Base-by-base conservation (phyloP, 2,888 invertebrate species). In the Watsonalla cultraria region DNA sequence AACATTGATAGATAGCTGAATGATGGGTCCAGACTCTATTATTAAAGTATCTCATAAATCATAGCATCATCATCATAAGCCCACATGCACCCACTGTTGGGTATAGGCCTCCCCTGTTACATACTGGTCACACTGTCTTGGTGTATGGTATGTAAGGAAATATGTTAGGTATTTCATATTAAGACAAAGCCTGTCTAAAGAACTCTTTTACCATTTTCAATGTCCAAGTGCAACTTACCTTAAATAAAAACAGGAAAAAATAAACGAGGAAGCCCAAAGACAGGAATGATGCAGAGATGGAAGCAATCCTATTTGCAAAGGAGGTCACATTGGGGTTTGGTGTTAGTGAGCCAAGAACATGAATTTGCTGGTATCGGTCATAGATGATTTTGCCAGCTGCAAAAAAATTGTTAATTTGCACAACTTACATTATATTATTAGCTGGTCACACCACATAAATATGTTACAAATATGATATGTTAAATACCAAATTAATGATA, bases 181-280 rank as follows among this genome's bases (percentile, higher is more conserved):
- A n/a, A n/a, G n/a, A n/a, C n/a, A n/a, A n/a, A 24, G 24, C 24
- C 24, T 24, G 24, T 24, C 24, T 24, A 24, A 24, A 24, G 24
- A 24, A 24, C 24, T 24, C 24, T 24, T 24, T 24, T 24, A 24
- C n/a, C 24, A 24, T 24, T 24, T 24, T 24, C 4, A 4, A 24
- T 24, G 24, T 4, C 24, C 47, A 37, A 42, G 54, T 54, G 46
- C 11, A 60, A 62, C 82, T 88, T 80, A 90, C 90, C 90, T 90
- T 88, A 69, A 86, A 86, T 60, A 88, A 67, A 71, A 86, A 87
- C 62, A 90, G 71, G 71, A 84, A 79, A 64, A 86, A 76, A 72
- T 88, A 88, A 59, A 82, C 76, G 64, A 95, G 91, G 91, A 95
- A 95, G 82, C 95, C 95, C 89, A 95, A 58, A 59, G 78, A 83